Evolutionary conservation across 1,140 invertebrate species (phyloP).

Genomic region (Heliconius himera): DNA sequence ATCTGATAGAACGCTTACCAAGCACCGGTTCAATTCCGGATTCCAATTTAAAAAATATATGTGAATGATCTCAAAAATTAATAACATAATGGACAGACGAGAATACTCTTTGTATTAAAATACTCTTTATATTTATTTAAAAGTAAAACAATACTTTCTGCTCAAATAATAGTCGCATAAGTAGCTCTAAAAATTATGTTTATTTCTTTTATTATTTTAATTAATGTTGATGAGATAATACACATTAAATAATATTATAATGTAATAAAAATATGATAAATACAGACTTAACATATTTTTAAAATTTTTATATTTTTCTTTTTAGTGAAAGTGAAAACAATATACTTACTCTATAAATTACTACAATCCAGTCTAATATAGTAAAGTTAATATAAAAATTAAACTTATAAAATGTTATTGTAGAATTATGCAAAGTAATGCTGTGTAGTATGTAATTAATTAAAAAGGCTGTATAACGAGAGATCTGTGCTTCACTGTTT

Average conservation of each 20-base stretch:
- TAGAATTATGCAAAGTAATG: constrained; percentile 18
- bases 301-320: background rate
- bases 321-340: background rate
- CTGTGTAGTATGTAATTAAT: constrained; percentile 15
- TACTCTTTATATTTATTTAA: too few relatives aligned
- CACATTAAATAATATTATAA: background rate
- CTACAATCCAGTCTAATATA: background rate
- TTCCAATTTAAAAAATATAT: background rate
- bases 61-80: background rate
- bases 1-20: background rate
- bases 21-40: background rate
- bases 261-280: background rate
- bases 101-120: too few relatives aligned
- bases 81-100: too few relatives aligned
- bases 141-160: too few relatives aligned
- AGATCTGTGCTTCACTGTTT: constrained; percentile 24
- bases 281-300: background rate
- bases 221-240: too few relatives aligned
- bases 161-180: too few relatives aligned
- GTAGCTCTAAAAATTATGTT: too few relatives aligned
- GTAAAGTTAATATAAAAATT: background rate
- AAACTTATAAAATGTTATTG: background rate
- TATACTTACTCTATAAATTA: background rate
- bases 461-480: constrained; percentile 24
- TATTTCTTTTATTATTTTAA: too few relatives aligned